These are phyloP conservation scores for Diachasma alloeum DNA, from an alignment of 1,140 invertebrate species.

Conservation along the genomic window DNA sequence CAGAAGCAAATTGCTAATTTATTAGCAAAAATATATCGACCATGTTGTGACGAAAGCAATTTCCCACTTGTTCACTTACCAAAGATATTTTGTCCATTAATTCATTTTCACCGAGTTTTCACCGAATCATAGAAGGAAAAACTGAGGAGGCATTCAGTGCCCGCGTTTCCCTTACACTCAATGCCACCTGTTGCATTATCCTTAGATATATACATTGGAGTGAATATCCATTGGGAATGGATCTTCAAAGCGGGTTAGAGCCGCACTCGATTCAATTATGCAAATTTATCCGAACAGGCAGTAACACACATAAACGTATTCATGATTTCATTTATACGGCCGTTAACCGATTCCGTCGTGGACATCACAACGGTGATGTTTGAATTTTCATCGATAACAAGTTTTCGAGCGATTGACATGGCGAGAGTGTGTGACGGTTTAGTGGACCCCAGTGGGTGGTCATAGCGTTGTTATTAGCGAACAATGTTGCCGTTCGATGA, in stretches of 20 bases:
- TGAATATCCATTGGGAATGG: neutral
- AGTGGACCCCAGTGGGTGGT: neutral
- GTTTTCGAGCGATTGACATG: neutral
- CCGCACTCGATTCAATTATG: conserved; percentile 6
- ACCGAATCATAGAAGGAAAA: too few relatives aligned
- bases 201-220: neutral
- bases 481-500: neutral
- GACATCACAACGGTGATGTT: neutral
- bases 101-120: too few relatives aligned
- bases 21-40: too few relatives aligned
- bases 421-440: neutral
- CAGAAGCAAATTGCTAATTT: too few relatives aligned
- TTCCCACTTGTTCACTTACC: too few relatives aligned
- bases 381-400: neutral
- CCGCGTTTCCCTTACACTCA: neutral
- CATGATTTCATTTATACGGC: neutral
- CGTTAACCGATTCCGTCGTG: neutral
- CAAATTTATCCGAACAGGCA: neutral
- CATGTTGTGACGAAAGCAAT: too few relatives aligned
- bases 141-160: too few relatives aligned
- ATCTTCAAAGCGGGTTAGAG: neutral
- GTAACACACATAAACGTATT: conserved; percentile 6
- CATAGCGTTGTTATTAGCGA: neutral
- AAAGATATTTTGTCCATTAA: too few relatives aligned
- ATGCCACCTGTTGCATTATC: neutral